Base-by-base conservation (phyloP, 2,797 vertebrate genomes). In the Syncerus caffer region DNA sequence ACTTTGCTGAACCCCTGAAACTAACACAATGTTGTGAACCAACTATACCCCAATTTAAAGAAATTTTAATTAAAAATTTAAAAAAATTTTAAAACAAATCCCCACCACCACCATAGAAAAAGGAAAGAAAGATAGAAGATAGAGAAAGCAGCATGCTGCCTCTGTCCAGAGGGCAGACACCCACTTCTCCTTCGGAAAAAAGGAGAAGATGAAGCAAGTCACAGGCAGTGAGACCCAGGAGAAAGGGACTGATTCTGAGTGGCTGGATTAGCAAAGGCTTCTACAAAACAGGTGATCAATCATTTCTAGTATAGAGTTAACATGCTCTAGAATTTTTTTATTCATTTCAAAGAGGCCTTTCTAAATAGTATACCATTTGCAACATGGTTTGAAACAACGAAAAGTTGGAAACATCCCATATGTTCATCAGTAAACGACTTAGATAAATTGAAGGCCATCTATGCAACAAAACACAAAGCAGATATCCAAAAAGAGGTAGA, bases 341-440 rank as follows among this genome's bases (percentile, higher is more conserved):
- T n/a, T 55, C 55, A 88, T 83, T 78, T 90, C 50, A 47, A 47
- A 85, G 10, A 95, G 23, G 9, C 12, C 83, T 42, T 89, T 60
- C 71, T 53, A 91, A 96, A 83, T 71, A 83, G 9, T 95, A 38
- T 23, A 47, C 34, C 85, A 42, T 57, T 89, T 78, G 74, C n/a
- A 93, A 80, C 19, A 50, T 21, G 55, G 34, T 83, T 71, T 71
- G 60, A 67, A 80, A 89, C 74, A 87, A 45, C 17, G 19, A 90
- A 95, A 89, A 82, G 79, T 6, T 93, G 57, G 38, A 94, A 97
- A 83, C n/a, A 71, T 50, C 13, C 51, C 87, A 90, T 88, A 50
- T n/a, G 67, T 90, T 92, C 85, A 53, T 86, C 92, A 90, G n/a
- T 57, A 76, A 87, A 78, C 29, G 31, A 51, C 76, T 87, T 90